Conservation (phyloP, 2,113 vertebrate genomes). For the Meles meles region DNA sequence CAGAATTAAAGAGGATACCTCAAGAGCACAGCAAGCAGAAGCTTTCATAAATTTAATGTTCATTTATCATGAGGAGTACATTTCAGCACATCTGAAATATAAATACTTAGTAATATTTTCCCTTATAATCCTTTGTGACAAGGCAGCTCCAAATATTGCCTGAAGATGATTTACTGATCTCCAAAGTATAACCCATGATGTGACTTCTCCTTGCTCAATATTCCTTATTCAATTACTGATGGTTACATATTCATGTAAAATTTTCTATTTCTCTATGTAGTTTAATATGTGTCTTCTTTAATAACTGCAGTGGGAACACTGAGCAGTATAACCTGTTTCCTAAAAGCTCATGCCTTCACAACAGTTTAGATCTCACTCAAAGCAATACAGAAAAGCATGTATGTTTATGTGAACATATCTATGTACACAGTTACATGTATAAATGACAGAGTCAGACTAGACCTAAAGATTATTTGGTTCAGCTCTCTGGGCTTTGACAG, state of each 20-base stretch:
- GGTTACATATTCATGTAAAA: neutral
- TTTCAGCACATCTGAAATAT: conserved; percentile 61
- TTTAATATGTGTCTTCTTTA: neutral
- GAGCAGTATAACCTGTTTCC: neutral
- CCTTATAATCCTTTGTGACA: conserved; percentile 45
- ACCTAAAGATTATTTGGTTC: neutral
- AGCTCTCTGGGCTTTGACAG: neutral
- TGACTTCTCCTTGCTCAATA: neutral
- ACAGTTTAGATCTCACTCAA: neutral
- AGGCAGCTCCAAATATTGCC: neutral
- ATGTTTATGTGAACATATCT: neutral
- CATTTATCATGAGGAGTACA: conserved; percentile 44
- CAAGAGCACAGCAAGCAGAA: conserved; percentile 45
- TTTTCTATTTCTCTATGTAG: neutral
- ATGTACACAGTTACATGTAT: neutral
- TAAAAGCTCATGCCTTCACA: neutral
- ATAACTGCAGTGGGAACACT: neutral
- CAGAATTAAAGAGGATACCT: conserved; percentile 72
- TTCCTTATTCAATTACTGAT: neutral
- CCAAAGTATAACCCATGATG: neutral
- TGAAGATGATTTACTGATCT: neutral
- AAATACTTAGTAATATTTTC: conserved; percentile 40
- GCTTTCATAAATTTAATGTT: conserved; percentile 54
- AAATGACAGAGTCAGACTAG: neutral
- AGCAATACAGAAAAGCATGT: neutral